phyloP scores from a whole-genome alignment of 2,797 vertebrate genomes.

The Hephaestus fuliginosus region DNA sequence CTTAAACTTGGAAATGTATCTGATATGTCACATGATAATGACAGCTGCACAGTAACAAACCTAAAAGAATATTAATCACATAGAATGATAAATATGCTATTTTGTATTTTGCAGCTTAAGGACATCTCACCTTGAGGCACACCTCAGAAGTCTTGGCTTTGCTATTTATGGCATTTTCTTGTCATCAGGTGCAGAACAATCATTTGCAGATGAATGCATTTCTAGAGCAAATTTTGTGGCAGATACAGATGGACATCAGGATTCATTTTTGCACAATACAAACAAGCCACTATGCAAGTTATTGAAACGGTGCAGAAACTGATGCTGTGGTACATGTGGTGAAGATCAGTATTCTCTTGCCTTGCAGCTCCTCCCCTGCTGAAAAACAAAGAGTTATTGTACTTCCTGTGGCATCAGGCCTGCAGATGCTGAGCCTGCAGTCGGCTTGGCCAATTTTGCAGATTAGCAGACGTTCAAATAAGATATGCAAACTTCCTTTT shows the following conservation, averaged over 20 bases:
- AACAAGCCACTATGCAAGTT: conserved; percentile 6
- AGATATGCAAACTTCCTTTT: conserved; percentile 63
- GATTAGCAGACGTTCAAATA: conserved; percentile 65
- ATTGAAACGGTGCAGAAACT: conserved; percentile 17
- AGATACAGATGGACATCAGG: conserved; percentile 6
- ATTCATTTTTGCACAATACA: conserved; percentile 30
- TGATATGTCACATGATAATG: background rate
- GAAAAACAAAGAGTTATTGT: conserved; percentile 44
- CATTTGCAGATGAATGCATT: conserved; percentile 61
- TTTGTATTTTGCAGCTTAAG: conserved; percentile 15
- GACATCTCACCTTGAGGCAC: conserved; percentile 20
- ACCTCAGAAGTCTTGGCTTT: conserved; percentile 14
- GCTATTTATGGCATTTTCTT: conserved; percentile 44
- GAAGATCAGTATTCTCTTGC: conserved; percentile 28
- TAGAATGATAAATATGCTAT: background rate
- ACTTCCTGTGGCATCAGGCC: conserved; percentile 44
- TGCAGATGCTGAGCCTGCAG: conserved; percentile 50
- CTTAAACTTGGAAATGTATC: background rate
- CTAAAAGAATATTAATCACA: conserved; percentile 2
- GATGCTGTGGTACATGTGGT: conserved; percentile 12
- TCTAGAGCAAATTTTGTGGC: conserved; percentile 46
- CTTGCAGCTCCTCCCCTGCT: conserved; percentile 17
- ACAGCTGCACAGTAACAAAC: background rate
- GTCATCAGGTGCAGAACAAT: conserved; percentile 38
- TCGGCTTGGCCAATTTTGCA: conserved; percentile 54